Conservation (phyloP, 2,113 vertebrate species). For the Aepyceros melampus region DNA sequence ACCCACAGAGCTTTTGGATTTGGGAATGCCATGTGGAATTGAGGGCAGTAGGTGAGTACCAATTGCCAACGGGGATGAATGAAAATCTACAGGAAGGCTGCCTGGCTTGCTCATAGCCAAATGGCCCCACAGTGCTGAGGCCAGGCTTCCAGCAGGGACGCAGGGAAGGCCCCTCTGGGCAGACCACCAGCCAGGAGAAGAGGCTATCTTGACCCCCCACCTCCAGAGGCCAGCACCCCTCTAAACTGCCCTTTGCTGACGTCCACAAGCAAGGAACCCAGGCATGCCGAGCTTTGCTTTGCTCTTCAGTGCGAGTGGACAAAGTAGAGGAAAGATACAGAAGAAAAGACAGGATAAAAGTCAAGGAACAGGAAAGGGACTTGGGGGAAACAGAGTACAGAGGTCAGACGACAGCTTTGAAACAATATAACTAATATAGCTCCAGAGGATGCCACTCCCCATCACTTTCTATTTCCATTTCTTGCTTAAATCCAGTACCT, state of each 20-base stretch:
- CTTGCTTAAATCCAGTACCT: background rate
- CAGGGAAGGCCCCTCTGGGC: background rate
- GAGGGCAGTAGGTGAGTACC: background rate
- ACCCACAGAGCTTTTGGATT: background rate
- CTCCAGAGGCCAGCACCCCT: background rate
- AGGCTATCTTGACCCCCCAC: rapidly evolving
- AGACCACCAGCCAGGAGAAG: background rate
- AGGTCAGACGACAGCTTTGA: background rate
- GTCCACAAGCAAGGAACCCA: background rate
- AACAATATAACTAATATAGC: background rate
- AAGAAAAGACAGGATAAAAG: background rate
- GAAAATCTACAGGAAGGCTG: background rate
- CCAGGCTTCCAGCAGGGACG: background rate
- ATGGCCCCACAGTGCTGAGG: background rate
- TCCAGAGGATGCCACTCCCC: rapidly evolving
- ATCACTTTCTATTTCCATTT: background rate
- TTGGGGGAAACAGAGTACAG: background rate
- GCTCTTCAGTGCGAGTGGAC: background rate
- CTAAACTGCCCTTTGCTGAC: background rate
- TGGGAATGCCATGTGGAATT: too few species aligned
- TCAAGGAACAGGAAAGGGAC: background rate
- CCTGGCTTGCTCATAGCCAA: background rate
- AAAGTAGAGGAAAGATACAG: background rate
- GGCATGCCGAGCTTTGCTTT: background rate
- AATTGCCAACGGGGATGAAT: background rate